These are phyloP conservation scores for Idris sp. DNA, from an alignment of 1,140 invertebrate genomes.

Conservation along the genomic window DNA sequence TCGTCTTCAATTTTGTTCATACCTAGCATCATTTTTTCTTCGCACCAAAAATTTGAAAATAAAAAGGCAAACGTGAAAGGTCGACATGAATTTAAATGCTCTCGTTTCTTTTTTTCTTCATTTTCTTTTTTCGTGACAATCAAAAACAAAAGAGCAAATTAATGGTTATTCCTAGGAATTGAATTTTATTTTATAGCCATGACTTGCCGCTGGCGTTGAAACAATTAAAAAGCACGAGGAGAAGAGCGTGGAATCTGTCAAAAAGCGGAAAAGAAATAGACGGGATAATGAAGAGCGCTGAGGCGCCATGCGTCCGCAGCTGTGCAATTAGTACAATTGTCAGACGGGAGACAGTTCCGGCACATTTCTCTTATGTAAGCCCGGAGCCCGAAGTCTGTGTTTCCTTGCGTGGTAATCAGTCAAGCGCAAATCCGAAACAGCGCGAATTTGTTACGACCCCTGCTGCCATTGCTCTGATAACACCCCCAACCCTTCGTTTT, in stretches of 20 bases:
- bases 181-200: slow-evolving; percentile 42
- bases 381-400: slow-evolving; percentile 52
- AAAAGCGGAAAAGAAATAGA: slow-evolving; percentile 59
- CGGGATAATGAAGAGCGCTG: slow-evolving; percentile 68
- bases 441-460: slow-evolving; percentile 59
- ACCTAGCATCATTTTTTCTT: slow-evolving; percentile 5
- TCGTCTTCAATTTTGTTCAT: not conserved
- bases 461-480: too few relatives aligned
- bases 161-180: slow-evolving; percentile 37
- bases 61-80: too few relatives aligned
- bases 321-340: slow-evolving; percentile 72
- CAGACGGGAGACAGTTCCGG: slow-evolving; percentile 64
- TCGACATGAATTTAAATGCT: too few relatives aligned
- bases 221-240: slow-evolving; percentile 55
- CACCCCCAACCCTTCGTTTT: too few relatives aligned
- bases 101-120: slow-evolving; percentile 10
- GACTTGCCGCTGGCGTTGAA: slow-evolving; percentile 25
- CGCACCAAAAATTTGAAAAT: too few relatives aligned
- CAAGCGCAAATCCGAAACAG: slow-evolving; percentile 65
- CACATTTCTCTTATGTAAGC: slow-evolving; percentile 67
- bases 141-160: slow-evolving; percentile 16
- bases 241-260: slow-evolving; percentile 47
- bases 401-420: slow-evolving; percentile 67
- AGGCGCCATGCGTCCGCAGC: slow-evolving; percentile 56
- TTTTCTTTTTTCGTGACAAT: slow-evolving; percentile 4